Evolutionary conservation across 2,113 vertebrate genomes (phyloP).

Genomic region (Actenoides hombroni): DNA sequence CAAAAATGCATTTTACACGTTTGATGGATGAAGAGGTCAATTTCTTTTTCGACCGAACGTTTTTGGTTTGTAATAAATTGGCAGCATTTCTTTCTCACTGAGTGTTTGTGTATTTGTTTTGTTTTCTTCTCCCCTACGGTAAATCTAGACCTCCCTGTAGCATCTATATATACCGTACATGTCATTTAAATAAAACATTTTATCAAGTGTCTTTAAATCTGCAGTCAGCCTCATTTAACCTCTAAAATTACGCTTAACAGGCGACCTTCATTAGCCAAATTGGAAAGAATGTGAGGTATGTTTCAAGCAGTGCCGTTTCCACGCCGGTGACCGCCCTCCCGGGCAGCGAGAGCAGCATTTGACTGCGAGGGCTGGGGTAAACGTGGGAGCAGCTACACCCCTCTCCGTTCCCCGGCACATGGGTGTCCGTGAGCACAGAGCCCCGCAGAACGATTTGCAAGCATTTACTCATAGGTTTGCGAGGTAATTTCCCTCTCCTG

Average conservation of each 20-base stretch:
- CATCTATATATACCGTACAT: neutral
- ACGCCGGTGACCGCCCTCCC: neutral
- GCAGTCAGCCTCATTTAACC: slow-evolving; percentile 40
- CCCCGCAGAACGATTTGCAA: neutral
- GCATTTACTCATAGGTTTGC: neutral
- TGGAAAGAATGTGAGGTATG: neutral
- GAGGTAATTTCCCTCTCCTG: neutral
- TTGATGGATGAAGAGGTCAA: slow-evolving; percentile 45
- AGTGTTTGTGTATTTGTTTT: neutral
- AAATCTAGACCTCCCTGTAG: neutral
- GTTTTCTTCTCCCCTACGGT: neutral
- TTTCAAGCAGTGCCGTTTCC: neutral
- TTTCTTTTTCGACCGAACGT: neutral
- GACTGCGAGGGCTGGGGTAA: neutral
- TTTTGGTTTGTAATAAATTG: slow-evolving; percentile 29
- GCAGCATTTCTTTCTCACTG: neutral
- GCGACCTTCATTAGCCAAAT: slow-evolving; percentile 16
- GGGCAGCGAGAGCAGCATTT: neutral
- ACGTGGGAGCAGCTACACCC: neutral
- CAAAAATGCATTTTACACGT: slow-evolving; percentile 9
- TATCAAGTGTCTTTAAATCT: slow-evolving; percentile 28
- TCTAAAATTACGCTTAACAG: slow-evolving; percentile 26
- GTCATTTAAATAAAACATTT: slow-evolving; percentile 33
- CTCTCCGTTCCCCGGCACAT: neutral
- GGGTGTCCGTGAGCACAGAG: neutral